These are phyloP conservation scores for Larimichthys crocea DNA, from an alignment of 2,113 vertebrate species.

Conservation along the genomic window DNA sequence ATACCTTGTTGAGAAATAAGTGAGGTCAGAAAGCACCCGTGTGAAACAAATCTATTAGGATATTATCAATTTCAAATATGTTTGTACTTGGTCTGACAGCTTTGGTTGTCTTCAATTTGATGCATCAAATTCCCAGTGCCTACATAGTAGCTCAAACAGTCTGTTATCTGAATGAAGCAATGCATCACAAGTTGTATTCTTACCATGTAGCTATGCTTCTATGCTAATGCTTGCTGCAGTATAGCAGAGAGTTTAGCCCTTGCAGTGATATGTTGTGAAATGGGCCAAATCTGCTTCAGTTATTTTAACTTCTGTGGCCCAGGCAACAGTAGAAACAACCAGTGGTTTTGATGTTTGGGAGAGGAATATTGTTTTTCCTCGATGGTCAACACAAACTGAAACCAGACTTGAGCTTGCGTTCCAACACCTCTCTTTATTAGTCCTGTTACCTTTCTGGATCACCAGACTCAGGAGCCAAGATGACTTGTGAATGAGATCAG, in stretches of 20 bases:
- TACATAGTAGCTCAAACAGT: constrained; percentile 72
- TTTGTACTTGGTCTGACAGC: constrained; percentile 64
- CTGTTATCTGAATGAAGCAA: constrained; percentile 60
- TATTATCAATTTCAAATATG: constrained; percentile 38
- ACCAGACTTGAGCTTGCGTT: constrained; percentile 49
- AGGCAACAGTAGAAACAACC: constrained; percentile 21
- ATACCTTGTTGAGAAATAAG: constrained; percentile 24
- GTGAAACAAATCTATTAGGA: constrained; percentile 22
- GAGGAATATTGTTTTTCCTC: constrained; percentile 28
- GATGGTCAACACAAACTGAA: constrained; percentile 38
- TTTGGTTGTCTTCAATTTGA: constrained; percentile 67
- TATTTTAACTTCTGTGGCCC: constrained; percentile 24
- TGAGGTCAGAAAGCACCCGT: constrained; percentile 32
- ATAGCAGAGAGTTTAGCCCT: constrained; percentile 34
- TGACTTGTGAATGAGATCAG: constrained; percentile 79
- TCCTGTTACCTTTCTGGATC: constrained; percentile 63
- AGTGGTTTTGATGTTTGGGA: constrained; percentile 34
- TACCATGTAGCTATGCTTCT: constrained; percentile 45
- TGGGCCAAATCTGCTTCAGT: constrained; percentile 51
- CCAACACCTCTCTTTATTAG: constrained; percentile 57
- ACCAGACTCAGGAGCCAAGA: constrained; percentile 75
- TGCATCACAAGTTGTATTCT: constrained; percentile 55
- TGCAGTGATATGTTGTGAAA: constrained; percentile 33
- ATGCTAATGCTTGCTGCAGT: constrained; percentile 52
- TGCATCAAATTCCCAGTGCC: constrained; percentile 81